phyloP scores from a whole-genome alignment of 1,140 invertebrate species.

The Meloidogyne floridensis region DNA sequence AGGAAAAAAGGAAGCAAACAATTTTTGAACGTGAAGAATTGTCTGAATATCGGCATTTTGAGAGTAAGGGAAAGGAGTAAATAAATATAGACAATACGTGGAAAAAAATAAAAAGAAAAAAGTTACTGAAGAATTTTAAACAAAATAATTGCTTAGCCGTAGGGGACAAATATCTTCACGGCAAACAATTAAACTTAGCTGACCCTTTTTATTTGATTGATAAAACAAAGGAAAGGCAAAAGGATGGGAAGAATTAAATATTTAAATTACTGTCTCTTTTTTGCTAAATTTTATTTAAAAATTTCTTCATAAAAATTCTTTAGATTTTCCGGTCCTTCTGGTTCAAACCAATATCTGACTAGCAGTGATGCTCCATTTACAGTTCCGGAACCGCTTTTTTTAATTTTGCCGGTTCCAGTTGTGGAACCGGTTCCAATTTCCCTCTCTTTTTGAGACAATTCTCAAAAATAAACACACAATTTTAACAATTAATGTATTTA shows the following conservation, averaged over 20 bases:
- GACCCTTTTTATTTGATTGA: not conserved
- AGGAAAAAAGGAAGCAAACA: not conserved
- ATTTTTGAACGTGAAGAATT: not conserved
- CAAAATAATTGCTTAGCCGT: not conserved
- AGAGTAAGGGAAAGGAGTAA: not conserved
- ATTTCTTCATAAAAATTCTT: not conserved
- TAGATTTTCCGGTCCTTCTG: no score
- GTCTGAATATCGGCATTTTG: not conserved
- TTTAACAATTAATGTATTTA: no score
- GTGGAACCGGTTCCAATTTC: no score
- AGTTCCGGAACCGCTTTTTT: no score
- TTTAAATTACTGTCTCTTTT: not conserved
- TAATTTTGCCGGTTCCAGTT: no score
- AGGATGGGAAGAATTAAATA: not conserved
- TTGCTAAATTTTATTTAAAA: not conserved
- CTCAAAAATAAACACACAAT: no score
- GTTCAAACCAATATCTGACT: no score
- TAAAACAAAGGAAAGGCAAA: constrained; percentile 7
- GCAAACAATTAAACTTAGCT: not conserved
- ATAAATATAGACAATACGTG: not conserved
- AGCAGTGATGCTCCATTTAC: no score
- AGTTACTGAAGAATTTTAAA: not conserved
- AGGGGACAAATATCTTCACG: not conserved
- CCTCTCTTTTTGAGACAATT: no score
- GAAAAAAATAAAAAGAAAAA: not conserved